These are phyloP conservation scores for Mustelus asterias DNA, from an alignment of 2,113 vertebrate genomes.

Conservation along the genomic window DNA sequence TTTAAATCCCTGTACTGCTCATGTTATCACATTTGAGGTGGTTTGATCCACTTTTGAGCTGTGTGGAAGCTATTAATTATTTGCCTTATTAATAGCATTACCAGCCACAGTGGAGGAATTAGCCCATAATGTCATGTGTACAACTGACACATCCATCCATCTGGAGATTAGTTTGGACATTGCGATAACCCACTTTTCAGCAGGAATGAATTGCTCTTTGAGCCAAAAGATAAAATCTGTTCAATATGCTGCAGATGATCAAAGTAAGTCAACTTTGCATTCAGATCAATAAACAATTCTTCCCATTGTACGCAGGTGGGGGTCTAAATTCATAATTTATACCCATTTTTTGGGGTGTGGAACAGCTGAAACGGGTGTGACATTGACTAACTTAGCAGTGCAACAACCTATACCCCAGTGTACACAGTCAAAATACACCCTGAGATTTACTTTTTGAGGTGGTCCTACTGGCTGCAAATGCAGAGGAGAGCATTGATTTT, in stretches of 20 bases:
- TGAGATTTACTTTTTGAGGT: neutral
- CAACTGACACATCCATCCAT: neutral
- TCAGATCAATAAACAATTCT: neutral
- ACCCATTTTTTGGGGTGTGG: neutral
- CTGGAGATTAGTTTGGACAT: neutral
- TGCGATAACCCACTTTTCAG: neutral
- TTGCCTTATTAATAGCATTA: neutral
- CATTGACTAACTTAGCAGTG: neutral
- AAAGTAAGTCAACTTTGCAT: neutral
- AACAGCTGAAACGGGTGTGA: neutral
- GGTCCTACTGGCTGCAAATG: no score
- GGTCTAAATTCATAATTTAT: neutral
- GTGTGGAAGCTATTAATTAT: neutral
- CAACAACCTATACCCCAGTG: neutral
- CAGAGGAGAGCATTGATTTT: neutral
- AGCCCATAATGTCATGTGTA: neutral
- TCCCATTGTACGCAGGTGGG: neutral
- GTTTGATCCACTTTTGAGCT: neutral
- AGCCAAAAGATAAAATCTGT: neutral
- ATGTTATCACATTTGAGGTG: no score
- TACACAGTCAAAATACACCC: neutral
- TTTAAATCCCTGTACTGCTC: no score
- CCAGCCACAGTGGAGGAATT: neutral
- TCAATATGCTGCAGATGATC: neutral
- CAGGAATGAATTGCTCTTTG: neutral